Conservation (phyloP, 2,888 invertebrate genomes). For the Anoncus sp. region DNA sequence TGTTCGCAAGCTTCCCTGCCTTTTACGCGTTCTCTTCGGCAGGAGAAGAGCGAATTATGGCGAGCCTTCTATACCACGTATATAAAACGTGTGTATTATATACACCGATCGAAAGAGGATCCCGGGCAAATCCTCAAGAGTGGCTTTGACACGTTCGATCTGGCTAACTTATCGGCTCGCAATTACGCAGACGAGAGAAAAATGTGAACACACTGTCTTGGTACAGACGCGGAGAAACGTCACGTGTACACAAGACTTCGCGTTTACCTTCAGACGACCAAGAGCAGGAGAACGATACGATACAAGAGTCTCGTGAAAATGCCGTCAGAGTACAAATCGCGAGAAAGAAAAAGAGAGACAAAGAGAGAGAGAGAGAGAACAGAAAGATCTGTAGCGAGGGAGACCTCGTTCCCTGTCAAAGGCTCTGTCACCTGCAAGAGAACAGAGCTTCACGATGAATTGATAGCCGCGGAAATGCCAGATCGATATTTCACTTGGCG, state of each 20-base stretch:
- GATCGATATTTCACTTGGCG: slow-evolving; percentile 59
- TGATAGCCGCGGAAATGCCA: slow-evolving; percentile 57
- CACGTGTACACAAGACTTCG: slow-evolving; percentile 9
- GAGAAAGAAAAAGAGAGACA: slow-evolving; percentile 18
- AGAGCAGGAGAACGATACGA: slow-evolving; percentile 7
- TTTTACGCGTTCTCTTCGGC: slow-evolving; percentile 23
- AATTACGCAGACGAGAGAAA: slow-evolving; percentile 45
- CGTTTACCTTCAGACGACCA: slow-evolving; percentile 22
- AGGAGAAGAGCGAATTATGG: slow-evolving; percentile 4
- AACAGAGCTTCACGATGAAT: slow-evolving; percentile 36
- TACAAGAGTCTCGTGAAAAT: slow-evolving; percentile 18
- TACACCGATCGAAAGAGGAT: slow-evolving; percentile 9
- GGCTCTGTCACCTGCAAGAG: slow-evolving; percentile 16
- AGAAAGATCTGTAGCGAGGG: slow-evolving; percentile 40
- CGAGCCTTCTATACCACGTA: neutral
- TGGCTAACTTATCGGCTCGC: slow-evolving; percentile 32
- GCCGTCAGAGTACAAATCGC: slow-evolving; percentile 34
- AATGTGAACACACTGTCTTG: slow-evolving; percentile 45
- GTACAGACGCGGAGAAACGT: too few species aligned
- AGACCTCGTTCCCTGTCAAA: slow-evolving; percentile 40
- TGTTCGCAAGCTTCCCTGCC: slow-evolving; percentile 45
- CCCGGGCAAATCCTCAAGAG: slow-evolving; percentile 24
- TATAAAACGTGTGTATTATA: slow-evolving; percentile 3
- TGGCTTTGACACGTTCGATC: slow-evolving; percentile 57
- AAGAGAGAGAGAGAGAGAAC: neutral